These are phyloP conservation scores for Microtus pennsylvanicus DNA, from an alignment of 2,113 vertebrate species.

Conservation along the genomic window DNA sequence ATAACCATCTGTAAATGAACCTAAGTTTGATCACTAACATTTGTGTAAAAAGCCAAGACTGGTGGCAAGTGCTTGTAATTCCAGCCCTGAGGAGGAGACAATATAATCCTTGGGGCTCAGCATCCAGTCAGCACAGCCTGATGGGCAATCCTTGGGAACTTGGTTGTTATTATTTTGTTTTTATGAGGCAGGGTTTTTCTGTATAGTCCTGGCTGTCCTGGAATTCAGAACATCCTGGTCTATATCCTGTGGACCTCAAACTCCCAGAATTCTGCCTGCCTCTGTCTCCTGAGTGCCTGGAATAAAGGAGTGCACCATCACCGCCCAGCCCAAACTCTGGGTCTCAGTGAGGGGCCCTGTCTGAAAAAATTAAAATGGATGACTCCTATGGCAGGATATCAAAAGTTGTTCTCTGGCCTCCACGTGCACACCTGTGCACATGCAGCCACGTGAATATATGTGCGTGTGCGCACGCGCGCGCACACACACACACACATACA, in stretches of 20 bases:
- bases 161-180: background rate
- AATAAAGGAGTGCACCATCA: background rate
- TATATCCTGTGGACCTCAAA: background rate
- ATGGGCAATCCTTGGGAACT: background rate
- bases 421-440: background rate
- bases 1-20: background rate
- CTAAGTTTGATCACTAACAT: background rate
- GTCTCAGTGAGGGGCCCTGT: background rate
- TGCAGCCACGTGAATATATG: background rate
- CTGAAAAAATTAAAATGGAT: background rate
- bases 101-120: background rate
- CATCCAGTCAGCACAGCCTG: background rate
- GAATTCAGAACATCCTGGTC: background rate
- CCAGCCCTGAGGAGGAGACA: background rate
- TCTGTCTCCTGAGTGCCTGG: background rate
- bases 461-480: rapidly evolving
- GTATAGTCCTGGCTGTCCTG: background rate
- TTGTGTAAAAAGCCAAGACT: background rate
- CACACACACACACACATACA: background rate
- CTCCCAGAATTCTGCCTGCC: background rate
- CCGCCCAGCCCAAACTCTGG: background rate
- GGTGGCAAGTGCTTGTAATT: background rate
- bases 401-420: too few species aligned
- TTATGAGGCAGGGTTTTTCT: background rate
- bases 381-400: background rate